Conservation (phyloP, 2,113 vertebrate species). For the Rissa tridactyla region DNA sequence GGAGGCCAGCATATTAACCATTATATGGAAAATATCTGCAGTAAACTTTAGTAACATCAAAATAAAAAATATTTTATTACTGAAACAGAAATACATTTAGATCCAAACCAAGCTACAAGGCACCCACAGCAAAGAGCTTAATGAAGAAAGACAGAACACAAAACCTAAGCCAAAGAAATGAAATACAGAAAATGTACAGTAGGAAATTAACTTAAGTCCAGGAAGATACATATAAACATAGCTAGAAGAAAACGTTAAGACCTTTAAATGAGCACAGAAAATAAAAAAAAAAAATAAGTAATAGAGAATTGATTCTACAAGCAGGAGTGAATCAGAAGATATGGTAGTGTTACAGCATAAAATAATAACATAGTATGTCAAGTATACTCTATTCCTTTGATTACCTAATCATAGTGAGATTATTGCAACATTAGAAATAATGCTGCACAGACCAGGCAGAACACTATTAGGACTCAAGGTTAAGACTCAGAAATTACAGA, state of each 20-base stretch:
- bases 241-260: neutral
- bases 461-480: slow-evolving; percentile 1
- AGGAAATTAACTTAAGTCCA: neutral
- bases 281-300: neutral
- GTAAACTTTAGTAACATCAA: neutral
- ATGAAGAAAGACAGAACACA: neutral
- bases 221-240: neutral
- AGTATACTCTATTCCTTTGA: slow-evolving; percentile 17
- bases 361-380: slow-evolving; percentile 1
- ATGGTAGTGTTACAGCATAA: neutral
- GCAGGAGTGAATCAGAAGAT: neutral
- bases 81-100: neutral
- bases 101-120: neutral
- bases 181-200: neutral
- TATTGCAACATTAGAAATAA: slow-evolving; percentile 9
- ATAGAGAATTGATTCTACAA: neutral
- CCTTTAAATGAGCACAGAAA: neutral
- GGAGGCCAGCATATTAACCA: neutral
- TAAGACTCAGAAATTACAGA: slow-evolving; percentile 1
- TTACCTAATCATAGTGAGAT: slow-evolving; percentile 26
- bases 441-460: neutral
- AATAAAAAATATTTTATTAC: neutral
- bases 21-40: neutral
- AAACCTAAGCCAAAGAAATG: neutral
- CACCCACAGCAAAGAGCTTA: neutral